Conservation (phyloP, 2,888 invertebrate genomes). For the Lithophane socia region DNA sequence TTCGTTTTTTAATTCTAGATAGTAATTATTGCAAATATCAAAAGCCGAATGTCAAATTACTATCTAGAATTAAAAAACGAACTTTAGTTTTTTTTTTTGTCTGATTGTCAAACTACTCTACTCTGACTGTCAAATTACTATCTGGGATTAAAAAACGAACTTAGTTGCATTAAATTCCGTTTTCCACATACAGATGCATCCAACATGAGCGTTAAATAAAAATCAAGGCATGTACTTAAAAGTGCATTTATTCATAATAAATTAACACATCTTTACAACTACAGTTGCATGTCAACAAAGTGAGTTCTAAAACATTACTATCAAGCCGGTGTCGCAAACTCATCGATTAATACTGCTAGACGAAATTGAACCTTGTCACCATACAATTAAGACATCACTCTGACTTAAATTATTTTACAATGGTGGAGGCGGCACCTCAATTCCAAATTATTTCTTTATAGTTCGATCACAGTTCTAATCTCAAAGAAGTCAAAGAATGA, state of each 20-base stretch:
- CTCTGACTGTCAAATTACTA: no score
- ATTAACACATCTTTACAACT: slow-evolving; percentile 65
- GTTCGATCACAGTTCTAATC: slow-evolving; percentile 36
- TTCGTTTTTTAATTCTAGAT: no score
- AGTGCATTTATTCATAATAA: slow-evolving; percentile 76
- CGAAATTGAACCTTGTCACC: slow-evolving; percentile 14
- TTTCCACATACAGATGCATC: background rate
- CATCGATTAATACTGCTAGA: slow-evolving; percentile 55
- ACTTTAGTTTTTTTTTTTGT: no score
- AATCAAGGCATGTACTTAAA: slow-evolving; percentile 63
- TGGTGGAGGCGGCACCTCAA: background rate
- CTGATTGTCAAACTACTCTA: no score
- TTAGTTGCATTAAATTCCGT: background rate
- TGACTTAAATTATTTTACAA: background rate
- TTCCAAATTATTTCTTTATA: background rate
- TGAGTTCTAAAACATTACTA: slow-evolving; percentile 59
- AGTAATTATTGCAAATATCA: no score
- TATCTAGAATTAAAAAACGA: no score
- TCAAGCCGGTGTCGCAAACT: slow-evolving; percentile 51
- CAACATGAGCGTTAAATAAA: slow-evolving; percentile 27
- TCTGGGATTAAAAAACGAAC: no score
- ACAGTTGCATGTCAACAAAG: slow-evolving; percentile 67
- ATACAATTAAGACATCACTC: slow-evolving; percentile 10
- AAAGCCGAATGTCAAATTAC: no score
- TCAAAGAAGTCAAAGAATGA: slow-evolving; percentile 9